Evolutionary conservation across 1,140 invertebrate genomes (phyloP).

Genomic region (Cydia fagiglandana): DNA sequence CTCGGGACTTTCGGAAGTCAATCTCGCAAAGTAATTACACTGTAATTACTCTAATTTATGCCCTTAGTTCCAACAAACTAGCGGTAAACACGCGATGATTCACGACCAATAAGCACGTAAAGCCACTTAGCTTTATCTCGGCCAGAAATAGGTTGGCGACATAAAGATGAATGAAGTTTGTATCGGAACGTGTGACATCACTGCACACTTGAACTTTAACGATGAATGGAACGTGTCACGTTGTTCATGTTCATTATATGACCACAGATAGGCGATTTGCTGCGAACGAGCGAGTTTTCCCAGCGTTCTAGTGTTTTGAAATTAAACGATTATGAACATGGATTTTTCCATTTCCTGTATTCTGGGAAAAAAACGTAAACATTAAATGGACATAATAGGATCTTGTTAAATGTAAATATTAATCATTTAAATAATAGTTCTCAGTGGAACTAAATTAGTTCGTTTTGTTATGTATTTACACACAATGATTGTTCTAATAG

Average conservation of each 20-base stretch:
- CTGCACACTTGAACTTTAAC: background rate
- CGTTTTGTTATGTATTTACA: background rate
- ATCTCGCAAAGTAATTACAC: too few species aligned
- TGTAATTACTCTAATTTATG: background rate
- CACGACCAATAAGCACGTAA: conserved; percentile 7
- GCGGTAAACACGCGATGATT: conserved; percentile 9
- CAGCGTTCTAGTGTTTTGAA: background rate
- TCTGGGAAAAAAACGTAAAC: background rate
- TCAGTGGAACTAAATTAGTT: background rate
- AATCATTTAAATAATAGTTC: background rate
- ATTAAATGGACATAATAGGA: background rate
- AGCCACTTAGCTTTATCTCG: background rate
- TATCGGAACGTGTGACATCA: conserved; percentile 2
- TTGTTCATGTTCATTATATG: background rate
- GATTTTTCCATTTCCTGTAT: background rate
- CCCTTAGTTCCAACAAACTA: background rate
- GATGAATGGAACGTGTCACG: conserved; percentile 1
- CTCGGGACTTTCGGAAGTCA: too few species aligned
- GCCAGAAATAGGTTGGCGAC: background rate
- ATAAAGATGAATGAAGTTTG: conserved; percentile 17
- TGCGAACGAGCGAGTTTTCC: background rate
- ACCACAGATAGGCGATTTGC: background rate
- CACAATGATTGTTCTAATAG: background rate
- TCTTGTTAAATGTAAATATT: background rate
- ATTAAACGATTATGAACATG: background rate